Evolutionary conservation across 2,113 vertebrate species (phyloP).

Genomic region (Otus sunia): DNA sequence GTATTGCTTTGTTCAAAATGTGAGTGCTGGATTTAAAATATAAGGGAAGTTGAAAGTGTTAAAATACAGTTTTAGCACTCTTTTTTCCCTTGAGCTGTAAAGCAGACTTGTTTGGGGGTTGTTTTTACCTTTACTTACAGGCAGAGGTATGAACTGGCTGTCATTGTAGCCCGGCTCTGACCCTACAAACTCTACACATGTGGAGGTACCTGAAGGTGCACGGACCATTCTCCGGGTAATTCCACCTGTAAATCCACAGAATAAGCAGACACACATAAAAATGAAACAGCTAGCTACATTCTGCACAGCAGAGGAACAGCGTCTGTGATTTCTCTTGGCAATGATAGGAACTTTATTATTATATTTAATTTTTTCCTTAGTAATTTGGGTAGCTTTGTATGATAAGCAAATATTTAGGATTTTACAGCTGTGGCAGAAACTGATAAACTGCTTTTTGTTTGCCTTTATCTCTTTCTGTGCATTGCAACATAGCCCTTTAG

Average conservation of each 20-base stretch:
- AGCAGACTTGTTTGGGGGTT: rapidly evolving
- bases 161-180: conserved; percentile 74
- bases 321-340: not conserved
- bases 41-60: not conserved
- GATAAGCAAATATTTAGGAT: not conserved
- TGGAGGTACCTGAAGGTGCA: conserved; percentile 69
- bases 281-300: not conserved
- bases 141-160: conserved; percentile 78
- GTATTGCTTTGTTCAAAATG: not conserved
- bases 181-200: conserved; percentile 81
- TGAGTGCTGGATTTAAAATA: not conserved
- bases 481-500: not conserved
- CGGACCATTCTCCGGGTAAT: conserved; percentile 87
- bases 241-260: conserved; percentile 74
- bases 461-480: not conserved
- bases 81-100: not conserved
- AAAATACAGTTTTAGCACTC: not conserved
- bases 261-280: not conserved
- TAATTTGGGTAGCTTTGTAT: not conserved
- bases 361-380: not conserved
- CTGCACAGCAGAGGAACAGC: not conserved
- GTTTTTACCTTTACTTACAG: conserved; percentile 85
- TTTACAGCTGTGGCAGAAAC: not conserved
- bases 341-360: not conserved
- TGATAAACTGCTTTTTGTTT: not conserved